Percentiles rank a stretch among this genome's conserved stretches.
Conservation (phyloP, 2,888 invertebrate genomes). For the Tillus elongatus region DNA sequence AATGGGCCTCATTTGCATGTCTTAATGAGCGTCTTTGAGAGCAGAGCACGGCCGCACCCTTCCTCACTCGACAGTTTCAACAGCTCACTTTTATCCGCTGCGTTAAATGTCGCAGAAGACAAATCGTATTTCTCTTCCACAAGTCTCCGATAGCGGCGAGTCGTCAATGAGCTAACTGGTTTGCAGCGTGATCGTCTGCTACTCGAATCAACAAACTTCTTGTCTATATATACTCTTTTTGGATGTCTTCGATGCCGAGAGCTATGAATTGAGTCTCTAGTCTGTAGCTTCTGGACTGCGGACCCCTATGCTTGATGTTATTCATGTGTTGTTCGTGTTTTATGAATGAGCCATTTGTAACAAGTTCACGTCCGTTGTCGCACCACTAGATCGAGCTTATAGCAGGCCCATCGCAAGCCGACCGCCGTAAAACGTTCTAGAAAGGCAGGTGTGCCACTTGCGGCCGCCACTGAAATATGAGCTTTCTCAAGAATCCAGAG, state of each 20-base stretch:
- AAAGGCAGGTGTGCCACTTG: slow-evolving; percentile 23
- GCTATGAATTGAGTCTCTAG: too few species aligned
- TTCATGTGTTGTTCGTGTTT: slow-evolving; percentile 42
- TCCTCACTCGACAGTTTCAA: slow-evolving; percentile 29
- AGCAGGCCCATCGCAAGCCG: slow-evolving; percentile 29
- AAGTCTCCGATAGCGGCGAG: too few species aligned
- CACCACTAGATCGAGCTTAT: slow-evolving; percentile 39
- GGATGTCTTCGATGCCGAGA: too few species aligned
- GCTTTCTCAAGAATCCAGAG: neutral
- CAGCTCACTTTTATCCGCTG: slow-evolving; percentile 34
- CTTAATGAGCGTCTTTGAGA: slow-evolving; percentile 41
- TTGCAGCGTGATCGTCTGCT: too few species aligned
- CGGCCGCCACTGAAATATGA: neutral
- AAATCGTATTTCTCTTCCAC: too few species aligned
- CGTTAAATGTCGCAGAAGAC: slow-evolving; percentile 29
- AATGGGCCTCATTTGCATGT: slow-evolving; percentile 41
- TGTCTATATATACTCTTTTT: too few species aligned
- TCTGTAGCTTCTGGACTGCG: too few species aligned
- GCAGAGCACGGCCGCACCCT: slow-evolving; percentile 12
- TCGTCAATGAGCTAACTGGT: too few species aligned
- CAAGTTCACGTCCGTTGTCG: slow-evolving; percentile 39
- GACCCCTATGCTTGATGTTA: too few species aligned
- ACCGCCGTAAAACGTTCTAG: slow-evolving; percentile 35
- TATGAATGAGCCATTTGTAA: slow-evolving; percentile 43
- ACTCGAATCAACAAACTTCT: too few species aligned